Base-by-base conservation (phyloP, 2,888 invertebrate species). In the Orthosia cruda region DNA sequence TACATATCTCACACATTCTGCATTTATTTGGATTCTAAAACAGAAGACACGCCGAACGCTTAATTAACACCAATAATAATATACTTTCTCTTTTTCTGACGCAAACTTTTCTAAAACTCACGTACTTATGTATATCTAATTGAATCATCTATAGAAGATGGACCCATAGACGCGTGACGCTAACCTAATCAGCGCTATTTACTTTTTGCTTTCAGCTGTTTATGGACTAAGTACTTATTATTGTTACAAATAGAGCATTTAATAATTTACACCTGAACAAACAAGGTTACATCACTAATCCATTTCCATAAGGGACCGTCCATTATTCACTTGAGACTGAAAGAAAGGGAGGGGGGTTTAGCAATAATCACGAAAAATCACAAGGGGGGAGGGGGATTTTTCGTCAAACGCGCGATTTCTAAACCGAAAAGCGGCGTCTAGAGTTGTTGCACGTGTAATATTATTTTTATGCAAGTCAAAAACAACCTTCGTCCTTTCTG, bases 1-100 rank as follows among this genome's bases (percentile, higher is more conserved):
- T 11, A 62, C 0, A 50, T 63, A 5, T 18, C 26, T 52, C 12
- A n/a, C 15, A 73, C 18, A 72, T 74, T 62, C 55, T 4, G 55
- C 40, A n/a, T 55, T 72, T 62, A 0, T 71, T 40, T 69, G 40
- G 40, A 63, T 69, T 63, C n/a, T 4, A 45, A 52, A 52, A 23
- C 9, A 69, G 52, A 11, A 15, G 50, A 50, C 12, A 16, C 62
- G n/a, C 32, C n/a, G 2, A 67, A 54, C 18, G 49, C 13, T 74
- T 59, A 73, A 76, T 65, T 71, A 73, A 52, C 55, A 73, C 54
- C 32, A 61, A 73, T 71, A 61, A 73, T 71, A 71, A 64, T 57
- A 69, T 80, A 40, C 77, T 80, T 80, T 83, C 77, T 83, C 74
- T 73, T 83, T 74, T 47, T 70, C 59, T 49, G 57, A 70, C 58